These are phyloP conservation scores for Toxotes chatareus DNA, from an alignment of 2,113 vertebrate genomes.

Conservation along the genomic window DNA sequence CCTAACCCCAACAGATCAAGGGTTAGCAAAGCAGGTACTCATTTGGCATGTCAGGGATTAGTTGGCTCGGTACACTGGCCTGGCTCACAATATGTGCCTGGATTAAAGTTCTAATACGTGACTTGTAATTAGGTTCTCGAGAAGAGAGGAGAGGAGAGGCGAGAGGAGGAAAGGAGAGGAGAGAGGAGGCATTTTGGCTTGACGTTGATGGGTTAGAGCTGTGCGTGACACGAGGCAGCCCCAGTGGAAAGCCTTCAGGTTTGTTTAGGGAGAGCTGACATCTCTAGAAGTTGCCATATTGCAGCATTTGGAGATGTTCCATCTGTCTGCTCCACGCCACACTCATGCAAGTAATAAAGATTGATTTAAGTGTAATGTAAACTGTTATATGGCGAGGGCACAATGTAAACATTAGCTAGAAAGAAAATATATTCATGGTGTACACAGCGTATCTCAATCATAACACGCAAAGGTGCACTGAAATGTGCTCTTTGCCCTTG, in stretches of 20 bases:
- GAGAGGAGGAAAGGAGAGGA: constrained; percentile 1
- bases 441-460: constrained; percentile 28
- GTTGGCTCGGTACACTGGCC: constrained; percentile 35
- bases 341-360: constrained; percentile 57
- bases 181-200: constrained; percentile 9
- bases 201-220: constrained; percentile 72
- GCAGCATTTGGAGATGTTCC: constrained; percentile 63
- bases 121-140: constrained; percentile 48
- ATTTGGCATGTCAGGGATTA: constrained; percentile 75
- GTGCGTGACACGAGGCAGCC: constrained; percentile 75
- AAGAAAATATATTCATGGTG: constrained; percentile 6
- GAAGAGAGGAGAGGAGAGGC: constrained; percentile 25
- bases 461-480: constrained; percentile 30
- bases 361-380: constrained; percentile 61
- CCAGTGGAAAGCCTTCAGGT: constrained; percentile 64
- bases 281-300: constrained; percentile 57
- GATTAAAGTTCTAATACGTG: constrained; percentile 65
- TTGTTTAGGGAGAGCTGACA: constrained; percentile 81
- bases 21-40: constrained; percentile 75
- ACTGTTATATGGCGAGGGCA: constrained; percentile 52
- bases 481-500: constrained; percentile 24
- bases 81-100: constrained; percentile 47
- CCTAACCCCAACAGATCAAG: constrained; percentile 74
- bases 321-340: constrained; percentile 59
- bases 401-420: constrained; percentile 49